A percentile compares a stretch with the other conserved stretches of the same genome.
Evolutionary conservation across 2,888 invertebrate genomes (phyloP).

Genomic region (Troides oblongomaculatus): DNA sequence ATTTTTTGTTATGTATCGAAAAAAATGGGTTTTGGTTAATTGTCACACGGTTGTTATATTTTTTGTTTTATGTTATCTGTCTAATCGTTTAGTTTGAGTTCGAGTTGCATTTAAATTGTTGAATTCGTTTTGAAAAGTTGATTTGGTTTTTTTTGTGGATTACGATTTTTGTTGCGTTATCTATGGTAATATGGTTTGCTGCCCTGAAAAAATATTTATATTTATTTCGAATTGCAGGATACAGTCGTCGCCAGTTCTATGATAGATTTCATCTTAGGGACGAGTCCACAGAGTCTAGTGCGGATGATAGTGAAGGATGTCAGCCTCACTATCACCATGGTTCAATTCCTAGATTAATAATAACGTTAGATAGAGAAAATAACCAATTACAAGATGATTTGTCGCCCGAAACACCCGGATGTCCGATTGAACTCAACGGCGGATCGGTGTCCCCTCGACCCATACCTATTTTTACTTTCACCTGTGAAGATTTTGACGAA

Average conservation of each 20-base stretch:
- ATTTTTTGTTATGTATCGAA: not conserved
- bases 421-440: constrained; percentile 55
- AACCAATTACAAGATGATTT: constrained; percentile 62
- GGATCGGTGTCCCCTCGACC: constrained; percentile 45
- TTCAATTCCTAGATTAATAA: constrained; percentile 68
- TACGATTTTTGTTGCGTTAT: not conserved
- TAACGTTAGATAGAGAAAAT: constrained; percentile 67
- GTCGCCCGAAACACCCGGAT: constrained; percentile 67
- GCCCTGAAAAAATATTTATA: constrained; percentile 9
- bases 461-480: constrained; percentile 70
- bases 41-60: not conserved
- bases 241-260: constrained; percentile 56
- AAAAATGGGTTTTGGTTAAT: not conserved
- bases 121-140: not conserved
- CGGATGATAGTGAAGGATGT: constrained; percentile 65
- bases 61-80: not conserved
- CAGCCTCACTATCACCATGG: constrained; percentile 59
- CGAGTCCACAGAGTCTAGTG: constrained; percentile 70
- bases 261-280: constrained; percentile 56
- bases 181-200: not conserved
- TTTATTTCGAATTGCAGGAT: constrained; percentile 57
- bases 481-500: constrained; percentile 70
- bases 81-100: not conserved
- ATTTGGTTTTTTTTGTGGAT: not conserved
- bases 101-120: not conserved